Evolutionary conservation across 1,140 invertebrate species (phyloP).

Genomic region (Neodiprion pinetum): DNA sequence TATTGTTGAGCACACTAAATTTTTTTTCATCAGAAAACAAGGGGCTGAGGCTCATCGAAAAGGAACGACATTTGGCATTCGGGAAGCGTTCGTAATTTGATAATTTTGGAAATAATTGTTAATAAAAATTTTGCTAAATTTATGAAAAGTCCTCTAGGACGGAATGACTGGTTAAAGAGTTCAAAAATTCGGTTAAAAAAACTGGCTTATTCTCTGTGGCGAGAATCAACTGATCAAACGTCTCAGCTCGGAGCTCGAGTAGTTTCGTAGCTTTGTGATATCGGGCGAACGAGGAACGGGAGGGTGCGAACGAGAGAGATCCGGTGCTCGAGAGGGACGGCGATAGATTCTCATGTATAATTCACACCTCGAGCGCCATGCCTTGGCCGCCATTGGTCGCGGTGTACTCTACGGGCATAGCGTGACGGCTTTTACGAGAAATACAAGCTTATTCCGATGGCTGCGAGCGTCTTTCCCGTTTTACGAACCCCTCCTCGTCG

Average conservation of each 20-base stretch:
- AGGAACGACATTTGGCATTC: no score
- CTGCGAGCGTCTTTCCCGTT: conserved; percentile 7
- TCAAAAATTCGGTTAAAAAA: no score
- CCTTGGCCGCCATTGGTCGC: conserved; percentile 54
- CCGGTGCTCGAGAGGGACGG: conserved; percentile 23
- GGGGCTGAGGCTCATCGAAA: no score
- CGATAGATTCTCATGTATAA: conserved; percentile 60
- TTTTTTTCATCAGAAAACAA: no score
- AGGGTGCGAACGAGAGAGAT: conserved; percentile 19
- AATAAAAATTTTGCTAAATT: no score
- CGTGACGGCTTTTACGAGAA: conserved; percentile 50
- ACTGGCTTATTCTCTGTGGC: no score
- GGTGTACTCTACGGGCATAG: conserved; percentile 30
- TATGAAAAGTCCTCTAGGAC: no score
- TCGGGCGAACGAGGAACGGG: conserved; percentile 27
- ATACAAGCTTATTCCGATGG: neutral
- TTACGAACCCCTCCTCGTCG: neutral
- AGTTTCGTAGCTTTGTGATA: conserved; percentile 23
- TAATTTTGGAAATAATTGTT: no score
- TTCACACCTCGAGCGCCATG: conserved; percentile 62
- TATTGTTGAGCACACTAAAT: no score
- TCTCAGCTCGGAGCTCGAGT: neutral
- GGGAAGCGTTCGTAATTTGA: no score
- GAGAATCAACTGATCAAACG: no score
- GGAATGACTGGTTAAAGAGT: no score